Base-by-base conservation (phyloP, 2,888 invertebrate genomes). In the Coelopa pilipes region DNA sequence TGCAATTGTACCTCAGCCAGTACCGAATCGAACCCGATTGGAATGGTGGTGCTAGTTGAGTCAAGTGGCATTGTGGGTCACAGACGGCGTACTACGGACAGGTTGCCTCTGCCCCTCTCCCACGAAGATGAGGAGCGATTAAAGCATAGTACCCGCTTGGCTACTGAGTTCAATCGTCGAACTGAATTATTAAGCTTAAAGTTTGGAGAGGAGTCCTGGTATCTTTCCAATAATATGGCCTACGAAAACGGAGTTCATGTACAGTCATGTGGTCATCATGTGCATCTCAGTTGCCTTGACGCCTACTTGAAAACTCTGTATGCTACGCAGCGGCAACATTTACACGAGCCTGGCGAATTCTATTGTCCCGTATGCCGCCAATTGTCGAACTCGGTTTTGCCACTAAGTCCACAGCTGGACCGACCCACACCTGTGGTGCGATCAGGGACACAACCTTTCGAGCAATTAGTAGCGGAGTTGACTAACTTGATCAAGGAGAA, bases 201-300 rank as follows among this genome's bases (percentile, higher is more conserved):
- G 88, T 96, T 96, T 84, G 93, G 92, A 81, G 93, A 93, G 86
- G 91, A 92, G 82, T 94, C 94, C 1, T 95, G 94, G 94, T 90
- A 94, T 83, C 86, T 93, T 55, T 92, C 93, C 1, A 91, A 95
- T 74, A 94, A 93, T 85, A 90, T 93, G 81, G 95, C 95, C 4
- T 95, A 94, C 92, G 95, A 95, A 87, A 95, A 96, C 77, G 98
- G 98, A 71, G 95, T 98, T 70, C 94, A 96, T 87, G 95, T 96
- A 70, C 95, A 95, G 88, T 96, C 98, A 1, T 99, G 99, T 89
- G 98, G 99, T 0, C 99, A 99, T 89, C 96, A 97, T 88, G 91
- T 99, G 75, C 99, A 99, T 89, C 90, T 98, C 82, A 94, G 95
- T 85, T 99, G 99, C 87, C 92, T 97, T 82, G 93, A 94, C 85